Evolutionary conservation across 1,140 invertebrate genomes (phyloP).

Genomic region (Leucophenga varia): DNA sequence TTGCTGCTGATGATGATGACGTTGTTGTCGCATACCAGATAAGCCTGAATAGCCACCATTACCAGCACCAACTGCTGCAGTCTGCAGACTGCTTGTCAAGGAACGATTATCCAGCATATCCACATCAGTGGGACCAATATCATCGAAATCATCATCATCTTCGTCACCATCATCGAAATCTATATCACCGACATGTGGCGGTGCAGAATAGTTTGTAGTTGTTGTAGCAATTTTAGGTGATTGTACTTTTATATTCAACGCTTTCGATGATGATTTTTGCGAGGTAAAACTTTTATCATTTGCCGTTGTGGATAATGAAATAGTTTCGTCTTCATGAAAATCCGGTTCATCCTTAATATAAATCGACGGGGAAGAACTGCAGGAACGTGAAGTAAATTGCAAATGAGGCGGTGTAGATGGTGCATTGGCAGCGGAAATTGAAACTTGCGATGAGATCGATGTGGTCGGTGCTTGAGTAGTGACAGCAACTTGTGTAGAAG

Average conservation of each 20-base stretch:
- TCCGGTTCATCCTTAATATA: constrained; percentile 51
- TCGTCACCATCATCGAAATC: constrained; percentile 33
- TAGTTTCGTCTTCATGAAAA: constrained; percentile 17
- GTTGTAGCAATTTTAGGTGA: neutral
- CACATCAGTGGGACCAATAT: constrained; percentile 17
- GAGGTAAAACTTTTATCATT: neutral
- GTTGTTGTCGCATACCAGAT: neutral
- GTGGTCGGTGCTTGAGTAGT: too few relatives aligned
- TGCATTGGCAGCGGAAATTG: too few relatives aligned
- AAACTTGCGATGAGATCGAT: too few relatives aligned
- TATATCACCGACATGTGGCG: constrained; percentile 26
- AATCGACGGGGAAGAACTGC: constrained; percentile 47
- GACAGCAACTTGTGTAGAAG: too few relatives aligned
- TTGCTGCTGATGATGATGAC: neutral
- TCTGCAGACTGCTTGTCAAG: constrained; percentile 25
- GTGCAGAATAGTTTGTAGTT: constrained; percentile 4
- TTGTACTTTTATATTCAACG: neutral
- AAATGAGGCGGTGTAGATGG: constrained; percentile 9
- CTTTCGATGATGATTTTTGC: too few relatives aligned
- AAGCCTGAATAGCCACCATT: constrained; percentile 6
- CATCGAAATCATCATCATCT: constrained; percentile 12
- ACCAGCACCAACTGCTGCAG: constrained; percentile 9
- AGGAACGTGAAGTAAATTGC: constrained; percentile 32
- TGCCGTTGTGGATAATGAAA: constrained; percentile 8
- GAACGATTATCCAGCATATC: constrained; percentile 31